These are phyloP conservation scores for Noctua pronuba DNA, from an alignment of 2,888 invertebrate species.

Conservation along the genomic window DNA sequence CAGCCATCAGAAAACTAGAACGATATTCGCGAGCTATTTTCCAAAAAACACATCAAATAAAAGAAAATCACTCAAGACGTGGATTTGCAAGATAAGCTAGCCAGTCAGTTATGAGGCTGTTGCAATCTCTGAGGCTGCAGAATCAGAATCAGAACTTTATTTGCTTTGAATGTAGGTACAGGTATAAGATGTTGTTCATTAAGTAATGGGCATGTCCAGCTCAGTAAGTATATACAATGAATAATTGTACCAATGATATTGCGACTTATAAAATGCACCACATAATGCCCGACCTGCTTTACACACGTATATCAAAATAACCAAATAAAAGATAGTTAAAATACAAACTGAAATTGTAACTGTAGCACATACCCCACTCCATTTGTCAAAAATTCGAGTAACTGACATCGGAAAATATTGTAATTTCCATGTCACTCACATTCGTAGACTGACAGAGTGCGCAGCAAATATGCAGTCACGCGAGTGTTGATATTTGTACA, in stretches of 20 bases:
- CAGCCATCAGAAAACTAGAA: neutral
- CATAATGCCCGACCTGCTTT: neutral
- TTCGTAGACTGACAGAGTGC: conserved; percentile 18
- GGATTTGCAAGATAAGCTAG: neutral
- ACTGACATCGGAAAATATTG: conserved; percentile 32
- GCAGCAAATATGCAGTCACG: conserved; percentile 41
- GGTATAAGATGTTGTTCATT: too few relatives aligned
- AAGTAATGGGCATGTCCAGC: too few relatives aligned
- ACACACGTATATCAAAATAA: neutral
- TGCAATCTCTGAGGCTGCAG: too few relatives aligned
- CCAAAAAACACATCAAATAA: neutral
- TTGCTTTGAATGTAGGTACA: too few relatives aligned
- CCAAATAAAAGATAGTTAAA: neutral
- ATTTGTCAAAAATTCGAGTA: conserved; percentile 20
- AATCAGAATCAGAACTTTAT: too few relatives aligned
- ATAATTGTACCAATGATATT: neutral
- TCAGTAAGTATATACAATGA: neutral
- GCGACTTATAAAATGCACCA: neutral
- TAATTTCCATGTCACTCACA: conserved; percentile 39
- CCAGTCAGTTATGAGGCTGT: neutral
- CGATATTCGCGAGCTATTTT: neutral
- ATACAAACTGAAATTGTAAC: neutral
- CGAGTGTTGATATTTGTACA: conserved; percentile 10
- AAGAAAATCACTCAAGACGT: neutral
- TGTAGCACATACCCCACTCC: neutral